Percentiles rank a stretch among this genome's conserved stretches.
phyloP scores from a whole-genome alignment of 2,888 invertebrate species.

The Mayetiola destructor region DNA sequence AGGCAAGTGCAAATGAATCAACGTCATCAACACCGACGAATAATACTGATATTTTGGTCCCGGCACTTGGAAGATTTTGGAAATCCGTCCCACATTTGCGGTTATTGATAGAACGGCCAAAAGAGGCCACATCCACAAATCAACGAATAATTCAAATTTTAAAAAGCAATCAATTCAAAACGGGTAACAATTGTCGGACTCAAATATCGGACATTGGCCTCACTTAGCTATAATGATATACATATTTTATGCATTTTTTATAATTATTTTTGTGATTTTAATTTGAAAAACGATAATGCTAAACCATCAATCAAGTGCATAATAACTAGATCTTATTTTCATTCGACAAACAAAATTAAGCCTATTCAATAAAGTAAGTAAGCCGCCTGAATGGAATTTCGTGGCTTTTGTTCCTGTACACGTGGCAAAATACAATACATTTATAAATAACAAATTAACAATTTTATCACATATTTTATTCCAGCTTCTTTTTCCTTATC shows the following conservation, averaged over 20 bases:
- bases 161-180: not conserved
- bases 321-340: not conserved
- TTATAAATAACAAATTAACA: not conserved
- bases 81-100: not conserved
- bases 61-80: constrained; percentile 1
- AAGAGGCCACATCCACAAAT: not conserved
- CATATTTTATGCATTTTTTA: not conserved
- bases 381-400: too few species aligned
- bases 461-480: not conserved
- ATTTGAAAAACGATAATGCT: too few species aligned
- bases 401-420: too few species aligned
- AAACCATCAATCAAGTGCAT: not conserved
- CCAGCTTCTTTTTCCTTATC: too few species aligned
- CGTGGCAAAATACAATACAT: not conserved
- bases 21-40: not conserved
- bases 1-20: not conserved
- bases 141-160: not conserved
- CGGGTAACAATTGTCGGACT: not conserved
- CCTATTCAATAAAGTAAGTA: too few species aligned
- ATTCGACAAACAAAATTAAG: too few species aligned
- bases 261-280: too few species aligned
- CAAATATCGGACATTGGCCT: not conserved
- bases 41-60: not conserved
- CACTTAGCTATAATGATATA: not conserved
- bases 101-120: not conserved